Evolutionary conservation across 2,797 vertebrate species (phyloP), one percentile per base, ranked within the genome.

Genomic region (Leptatherina wallacei): DNA sequence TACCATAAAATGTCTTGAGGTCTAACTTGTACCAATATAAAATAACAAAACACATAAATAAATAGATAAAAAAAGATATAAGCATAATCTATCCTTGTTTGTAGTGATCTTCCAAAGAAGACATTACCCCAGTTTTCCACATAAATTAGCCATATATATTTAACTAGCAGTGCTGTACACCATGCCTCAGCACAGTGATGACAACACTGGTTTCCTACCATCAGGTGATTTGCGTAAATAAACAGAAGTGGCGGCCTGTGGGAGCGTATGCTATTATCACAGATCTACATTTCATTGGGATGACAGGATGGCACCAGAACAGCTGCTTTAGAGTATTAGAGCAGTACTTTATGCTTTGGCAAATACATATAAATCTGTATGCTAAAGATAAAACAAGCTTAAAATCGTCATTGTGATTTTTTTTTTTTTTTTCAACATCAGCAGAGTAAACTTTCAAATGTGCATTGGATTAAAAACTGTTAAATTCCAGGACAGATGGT

Each of bases 281-380:
- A 84, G 81, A 90, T 91, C 86, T 87, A 82, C 87, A 86, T 88
- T 89, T 87, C 79, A 78, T 47, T 78, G 78, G 61, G 81, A 83
- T 79, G 84, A 90, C 87, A 91, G 73, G 65, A 71, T 82, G 86
- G 86, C 88, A 64, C 65, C 11, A 20, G 13, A 86, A 84, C 91
- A 92, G 83, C 77, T 85, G 85, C 82, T 88, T 81, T 66, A 16
- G 73, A 82, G 79, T 69, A 44, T 22, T 72, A 69, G 71, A 83
- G 75, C 74, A 68, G 69, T 54, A 65, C 51, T 80, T 86, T 73
- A 74, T 68, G 71, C 75, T 85, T 62, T 82, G 33, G 70, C 76
- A 76, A 85, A 90, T 65, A 69, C 76, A 88, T 74, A 84, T 65
- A 85, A 79, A 85, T 84, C 75, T 69, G 80, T 84, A 86, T 64